Conservation (phyloP, 2,113 vertebrate genomes). For the Pteruthius melanotis region DNA sequence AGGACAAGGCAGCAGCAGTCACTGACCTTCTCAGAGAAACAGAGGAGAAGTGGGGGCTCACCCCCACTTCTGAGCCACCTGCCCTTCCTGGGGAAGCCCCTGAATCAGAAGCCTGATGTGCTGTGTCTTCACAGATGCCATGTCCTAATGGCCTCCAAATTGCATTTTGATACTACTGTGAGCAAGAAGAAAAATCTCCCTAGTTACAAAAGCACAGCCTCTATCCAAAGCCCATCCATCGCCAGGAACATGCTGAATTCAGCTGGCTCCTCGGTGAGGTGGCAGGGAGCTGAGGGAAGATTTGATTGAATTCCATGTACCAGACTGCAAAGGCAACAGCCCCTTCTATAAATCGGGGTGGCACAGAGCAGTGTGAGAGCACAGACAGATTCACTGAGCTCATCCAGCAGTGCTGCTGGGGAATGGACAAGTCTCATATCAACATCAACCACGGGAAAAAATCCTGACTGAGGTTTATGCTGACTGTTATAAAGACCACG, state of each 20-base stretch:
- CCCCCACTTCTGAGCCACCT: rapidly evolving
- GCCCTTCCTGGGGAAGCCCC: not conserved
- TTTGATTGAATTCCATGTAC: not conserved
- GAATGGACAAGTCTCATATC: not conserved
- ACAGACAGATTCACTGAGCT: not conserved
- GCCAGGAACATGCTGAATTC: not conserved
- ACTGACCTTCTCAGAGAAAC: not conserved
- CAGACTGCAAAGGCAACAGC: not conserved
- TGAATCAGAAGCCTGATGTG: not conserved
- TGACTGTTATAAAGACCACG: not conserved
- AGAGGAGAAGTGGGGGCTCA: not conserved
- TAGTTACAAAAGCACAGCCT: not conserved
- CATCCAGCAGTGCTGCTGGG: not conserved
- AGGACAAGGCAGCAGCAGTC: not conserved
- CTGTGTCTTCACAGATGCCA: not conserved
- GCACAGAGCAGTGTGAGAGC: not conserved
- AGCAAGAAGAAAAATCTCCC: constrained; percentile 10
- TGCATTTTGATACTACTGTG: not conserved
- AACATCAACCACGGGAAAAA: not conserved
- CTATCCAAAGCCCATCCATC: constrained; percentile 38
- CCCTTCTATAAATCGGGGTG: not conserved
- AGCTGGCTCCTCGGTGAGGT: not conserved
- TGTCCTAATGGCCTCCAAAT: constrained; percentile 9
- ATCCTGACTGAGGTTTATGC: not conserved
- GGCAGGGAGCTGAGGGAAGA: not conserved